phyloP scores from a whole-genome alignment of 2,797 vertebrate genomes.

The Microtus agrestis region DNA sequence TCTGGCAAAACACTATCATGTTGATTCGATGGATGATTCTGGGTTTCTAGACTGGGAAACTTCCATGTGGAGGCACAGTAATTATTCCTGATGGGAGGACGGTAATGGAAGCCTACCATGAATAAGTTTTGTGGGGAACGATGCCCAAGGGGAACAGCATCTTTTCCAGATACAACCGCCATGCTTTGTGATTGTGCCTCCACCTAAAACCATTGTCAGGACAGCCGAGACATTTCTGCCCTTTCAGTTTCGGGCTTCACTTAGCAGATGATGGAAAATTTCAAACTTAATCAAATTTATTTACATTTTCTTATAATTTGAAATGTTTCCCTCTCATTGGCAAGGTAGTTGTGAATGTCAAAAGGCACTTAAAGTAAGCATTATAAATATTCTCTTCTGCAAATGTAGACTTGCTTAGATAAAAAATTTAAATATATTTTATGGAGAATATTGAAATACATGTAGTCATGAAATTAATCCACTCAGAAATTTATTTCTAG shows the following conservation, averaged over 20 bases:
- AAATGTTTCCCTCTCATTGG: slow-evolving; percentile 22
- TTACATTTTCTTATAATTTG: slow-evolving; percentile 48
- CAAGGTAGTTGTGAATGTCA: not conserved
- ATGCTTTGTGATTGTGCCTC: not conserved
- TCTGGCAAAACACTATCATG: slow-evolving; percentile 65
- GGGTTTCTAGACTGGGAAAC: slow-evolving; percentile 68
- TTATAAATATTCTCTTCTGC: not conserved
- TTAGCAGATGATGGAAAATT: slow-evolving; percentile 42
- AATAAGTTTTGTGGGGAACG: slow-evolving; percentile 49
- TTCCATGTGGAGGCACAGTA: slow-evolving; percentile 58
- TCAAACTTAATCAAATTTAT: not conserved
- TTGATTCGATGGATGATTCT: slow-evolving; percentile 58
- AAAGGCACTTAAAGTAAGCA: slow-evolving; percentile 12
- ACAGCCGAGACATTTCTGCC: not conserved
- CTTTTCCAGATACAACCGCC: not conserved
- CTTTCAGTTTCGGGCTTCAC: not conserved
- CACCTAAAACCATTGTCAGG: not conserved
- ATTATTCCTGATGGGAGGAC: slow-evolving; percentile 69
- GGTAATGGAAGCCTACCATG: slow-evolving; percentile 54
- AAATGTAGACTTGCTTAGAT: not conserved
- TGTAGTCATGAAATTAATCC: not conserved
- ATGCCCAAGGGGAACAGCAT: slow-evolving; percentile 12
- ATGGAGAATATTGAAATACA: slow-evolving; percentile 8
- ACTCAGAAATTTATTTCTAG: not conserved
- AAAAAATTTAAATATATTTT: not conserved